Conservation (phyloP, 2,113 vertebrate genomes). For the Phaetusa simplex region DNA sequence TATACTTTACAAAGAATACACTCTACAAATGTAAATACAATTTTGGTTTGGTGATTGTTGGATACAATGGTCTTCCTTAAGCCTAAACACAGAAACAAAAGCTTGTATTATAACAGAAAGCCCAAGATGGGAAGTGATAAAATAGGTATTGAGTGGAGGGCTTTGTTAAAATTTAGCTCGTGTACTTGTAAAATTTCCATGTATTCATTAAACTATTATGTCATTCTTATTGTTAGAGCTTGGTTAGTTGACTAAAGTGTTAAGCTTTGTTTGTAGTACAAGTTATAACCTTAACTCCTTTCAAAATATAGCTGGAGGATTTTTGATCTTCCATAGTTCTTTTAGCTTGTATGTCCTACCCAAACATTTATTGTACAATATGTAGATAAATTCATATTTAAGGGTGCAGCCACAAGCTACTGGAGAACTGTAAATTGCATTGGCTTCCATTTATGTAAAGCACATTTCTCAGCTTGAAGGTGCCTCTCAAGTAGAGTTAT, state of each 20-base stretch:
- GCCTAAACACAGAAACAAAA: conserved; percentile 86
- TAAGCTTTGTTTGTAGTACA: conserved; percentile 62
- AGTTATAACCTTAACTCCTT: conserved; percentile 33
- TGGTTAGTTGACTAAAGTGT: conserved; percentile 68
- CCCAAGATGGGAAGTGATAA: conserved; percentile 93
- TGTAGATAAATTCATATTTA: background rate
- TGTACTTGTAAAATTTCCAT: conserved; percentile 92
- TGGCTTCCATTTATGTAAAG: background rate
- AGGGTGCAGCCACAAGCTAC: background rate
- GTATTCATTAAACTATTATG: conserved; percentile 91
- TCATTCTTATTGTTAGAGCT: conserved; percentile 89
- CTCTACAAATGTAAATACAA: conserved; percentile 77
- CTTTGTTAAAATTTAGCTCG: conserved; percentile 82
- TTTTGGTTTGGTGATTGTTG: conserved; percentile 71
- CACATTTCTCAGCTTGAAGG: background rate
- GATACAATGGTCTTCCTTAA: conserved; percentile 81
- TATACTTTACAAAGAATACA: conserved; percentile 69
- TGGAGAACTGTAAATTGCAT: background rate
- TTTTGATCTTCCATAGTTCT: conserved; percentile 11
- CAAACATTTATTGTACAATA: background rate
- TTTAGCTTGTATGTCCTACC: background rate
- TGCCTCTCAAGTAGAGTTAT: background rate
- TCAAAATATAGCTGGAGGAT: conserved; percentile 35
- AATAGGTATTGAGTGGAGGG: conserved; percentile 82
- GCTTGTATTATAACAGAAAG: conserved; percentile 81